These are phyloP conservation scores for Argentina silus DNA, from an alignment of 2,797 vertebrate species.

Conservation along the genomic window DNA sequence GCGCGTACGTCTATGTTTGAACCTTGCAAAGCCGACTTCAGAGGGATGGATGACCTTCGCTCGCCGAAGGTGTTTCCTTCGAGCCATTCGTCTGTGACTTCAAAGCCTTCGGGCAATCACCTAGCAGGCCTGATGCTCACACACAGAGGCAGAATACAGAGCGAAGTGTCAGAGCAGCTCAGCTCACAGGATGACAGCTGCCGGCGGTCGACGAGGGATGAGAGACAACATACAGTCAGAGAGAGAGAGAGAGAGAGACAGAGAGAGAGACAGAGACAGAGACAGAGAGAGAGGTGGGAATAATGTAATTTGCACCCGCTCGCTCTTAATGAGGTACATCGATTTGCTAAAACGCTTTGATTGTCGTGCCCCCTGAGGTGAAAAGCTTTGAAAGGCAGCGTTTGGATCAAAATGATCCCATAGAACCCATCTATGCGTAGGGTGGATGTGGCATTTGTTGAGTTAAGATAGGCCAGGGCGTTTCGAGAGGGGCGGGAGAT, in stretches of 20 bases:
- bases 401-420: neutral
- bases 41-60: slow-evolving; percentile 58
- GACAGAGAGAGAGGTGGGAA: no score
- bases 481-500: neutral
- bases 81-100: slow-evolving; percentile 12
- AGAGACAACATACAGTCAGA: slow-evolving; percentile 10
- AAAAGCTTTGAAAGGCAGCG: neutral
- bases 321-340: neutral
- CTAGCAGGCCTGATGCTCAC: slow-evolving; percentile 50
- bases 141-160: slow-evolving; percentile 64
- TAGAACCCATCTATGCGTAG: neutral
- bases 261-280: no score
- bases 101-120: slow-evolving; percentile 68
- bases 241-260: slow-evolving; percentile 7
- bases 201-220: slow-evolving; percentile 38
- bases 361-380: neutral
- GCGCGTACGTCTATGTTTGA: slow-evolving; percentile 31
- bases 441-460: neutral
- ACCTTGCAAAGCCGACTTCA: slow-evolving; percentile 57
- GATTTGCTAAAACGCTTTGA: neutral
- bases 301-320: no score
- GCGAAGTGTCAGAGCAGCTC: slow-evolving; percentile 59
- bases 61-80: slow-evolving; percentile 48
- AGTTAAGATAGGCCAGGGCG: neutral
- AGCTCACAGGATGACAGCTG: slow-evolving; percentile 39